Evolutionary conservation across 1,140 invertebrate genomes (phyloP), one percentile per base, ranked within the genome.

Genomic region (Phymastichus coffea): DNA sequence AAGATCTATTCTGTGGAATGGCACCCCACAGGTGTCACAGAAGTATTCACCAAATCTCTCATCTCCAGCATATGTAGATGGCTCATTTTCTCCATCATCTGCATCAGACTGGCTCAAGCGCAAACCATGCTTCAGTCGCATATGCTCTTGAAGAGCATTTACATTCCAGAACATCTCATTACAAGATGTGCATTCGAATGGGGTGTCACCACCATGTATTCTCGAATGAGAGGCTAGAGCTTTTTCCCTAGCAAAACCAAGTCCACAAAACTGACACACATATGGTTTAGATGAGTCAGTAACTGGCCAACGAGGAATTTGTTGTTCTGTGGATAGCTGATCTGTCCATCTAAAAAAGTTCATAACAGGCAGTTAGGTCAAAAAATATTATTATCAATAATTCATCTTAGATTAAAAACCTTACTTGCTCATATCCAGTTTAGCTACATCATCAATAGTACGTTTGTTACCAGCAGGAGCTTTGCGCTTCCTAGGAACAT

Each of bases 131-230:
- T 86, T 84, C 0, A 78, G 70, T 26, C 85, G 80, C n/a, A 83
- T 72, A 72, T 91, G 89, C 57, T 87, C 80, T n/a, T 83, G 76
- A 63, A 91, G 77, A 40, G 84, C 79, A 60, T 83, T 81, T 14
- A 85, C 77, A 70, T 89, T 88, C 87, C 87, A 91, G 68, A 90
- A 91, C 83, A 91, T 85, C 68, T 91, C 89, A 51, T 85, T 85
- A 65, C 90, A 92, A 57, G 84, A 84, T 25, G 83, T 83, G 70
- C 90, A 92, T 66, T 92, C 89, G 62, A 88, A 84, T 0, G 89
- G 87, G 23, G 87, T 88, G 65, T 91, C 89, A 28, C 88, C 87
- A 28, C 85, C 86, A 70, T 90, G 89, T 30, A 89, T 81, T 69
- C 88, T 73, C 0, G 77, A 71, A 71, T 92, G 90, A 1, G 89